Evolutionary conservation across 2,113 vertebrate species (phyloP).

Genomic region (Pseudorhombus dupliciocellatus): DNA sequence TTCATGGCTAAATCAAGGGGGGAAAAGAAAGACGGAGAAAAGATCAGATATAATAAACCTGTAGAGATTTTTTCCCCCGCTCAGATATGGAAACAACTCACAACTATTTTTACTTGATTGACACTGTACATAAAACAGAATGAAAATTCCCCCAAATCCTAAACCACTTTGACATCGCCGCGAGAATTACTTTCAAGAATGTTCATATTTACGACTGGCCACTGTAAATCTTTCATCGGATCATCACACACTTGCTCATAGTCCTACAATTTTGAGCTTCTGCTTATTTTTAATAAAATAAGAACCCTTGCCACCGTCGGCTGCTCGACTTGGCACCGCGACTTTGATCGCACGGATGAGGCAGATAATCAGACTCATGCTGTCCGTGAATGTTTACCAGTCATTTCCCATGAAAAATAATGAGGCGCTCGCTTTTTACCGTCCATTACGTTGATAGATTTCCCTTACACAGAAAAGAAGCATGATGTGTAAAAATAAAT

Average conservation of each 20-base stretch:
- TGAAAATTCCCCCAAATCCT: neutral
- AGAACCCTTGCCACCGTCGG: neutral
- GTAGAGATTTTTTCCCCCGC: neutral
- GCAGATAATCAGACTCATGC: neutral
- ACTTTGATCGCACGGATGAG: neutral
- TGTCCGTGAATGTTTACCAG: slow-evolving; percentile 1
- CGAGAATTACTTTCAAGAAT: neutral
- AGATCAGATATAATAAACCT: neutral
- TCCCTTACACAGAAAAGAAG: neutral
- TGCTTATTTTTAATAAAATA: neutral
- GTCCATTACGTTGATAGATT: neutral
- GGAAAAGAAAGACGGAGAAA: neutral
- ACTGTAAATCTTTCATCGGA: neutral
- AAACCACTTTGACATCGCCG: neutral
- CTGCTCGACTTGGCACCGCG: neutral
- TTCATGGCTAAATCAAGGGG: neutral
- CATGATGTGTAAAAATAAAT: neutral
- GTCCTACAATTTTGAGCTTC: too few species aligned
- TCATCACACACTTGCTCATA: neutral
- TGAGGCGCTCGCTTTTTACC: slow-evolving; percentile 1
- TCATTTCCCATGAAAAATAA: slow-evolving; percentile 11
- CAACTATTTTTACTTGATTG: neutral
- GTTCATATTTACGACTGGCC: neutral
- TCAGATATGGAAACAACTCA: neutral
- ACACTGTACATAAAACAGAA: neutral